Base-by-base conservation (phyloP, 2,888 invertebrate genomes). In the Macrophya alboannulata region DNA sequence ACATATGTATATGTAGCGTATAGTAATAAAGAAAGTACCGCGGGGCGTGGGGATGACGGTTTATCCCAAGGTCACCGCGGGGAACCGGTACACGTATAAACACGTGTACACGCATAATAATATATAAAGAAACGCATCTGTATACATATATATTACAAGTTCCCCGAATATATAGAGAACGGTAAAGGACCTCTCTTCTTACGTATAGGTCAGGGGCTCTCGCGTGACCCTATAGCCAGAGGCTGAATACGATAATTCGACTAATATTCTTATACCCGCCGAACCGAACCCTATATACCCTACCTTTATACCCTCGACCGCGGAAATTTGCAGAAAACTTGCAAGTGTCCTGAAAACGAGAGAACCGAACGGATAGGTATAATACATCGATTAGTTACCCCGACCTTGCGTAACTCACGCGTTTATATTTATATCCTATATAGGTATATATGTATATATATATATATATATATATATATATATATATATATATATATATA, bases 381-480 rank as follows among this genome's bases (percentile, higher is more conserved):
- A 15, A 8, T 15, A 8, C 25, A 74, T 74, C 74, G 74, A 74
- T 74, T 55, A 31, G 51, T 55, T 31, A 6, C 55, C 79, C 21
- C 81, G 81, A 81, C 81, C 81, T 81, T 81, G 81, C 81, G 81
- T 81, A 81, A 81, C 81, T 12, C 21, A 21, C 43, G 48, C 76
- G 43, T 40, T 6, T 55, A 55, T 55, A 55, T 55, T 68, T 68
- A 68, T 37, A 25, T 25, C 68, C 37, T 43, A n/a, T n/a, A n/a
- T n/a, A n/a, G n/a, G n/a, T n/a, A n/a, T n/a, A n/a, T n/a, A n/a
- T n/a, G n/a, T n/a, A n/a, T n/a, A n/a, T n/a, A n/a, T n/a, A n/a
- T n/a, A n/a, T 62, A n/a, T 62, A 62, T 62, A n/a, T 62, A 62
- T n/a, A 5, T 59, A 55, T 17, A 9, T 17, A 55, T 55, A 55